A percentile compares a stretch with the other conserved stretches of the same genome.
Conservation (phyloP, 2,888 invertebrate genomes). For the Imbricaverruca yamaguchii region DNA sequence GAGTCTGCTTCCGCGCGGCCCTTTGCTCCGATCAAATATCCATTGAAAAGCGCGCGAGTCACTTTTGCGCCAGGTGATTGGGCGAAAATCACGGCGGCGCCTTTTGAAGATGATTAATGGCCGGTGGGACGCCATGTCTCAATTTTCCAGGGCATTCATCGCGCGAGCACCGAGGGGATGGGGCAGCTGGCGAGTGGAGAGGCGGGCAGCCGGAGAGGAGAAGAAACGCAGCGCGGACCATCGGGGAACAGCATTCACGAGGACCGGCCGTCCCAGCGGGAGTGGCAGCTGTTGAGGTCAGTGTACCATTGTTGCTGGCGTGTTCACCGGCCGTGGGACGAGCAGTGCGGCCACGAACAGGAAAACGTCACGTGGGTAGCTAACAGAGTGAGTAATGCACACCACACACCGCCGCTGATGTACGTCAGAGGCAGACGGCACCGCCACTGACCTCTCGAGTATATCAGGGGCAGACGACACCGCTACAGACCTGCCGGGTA, state of each 20-base stretch:
- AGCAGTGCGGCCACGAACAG: too few relatives aligned
- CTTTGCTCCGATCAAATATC: background rate
- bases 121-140: background rate
- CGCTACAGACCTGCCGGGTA: background rate
- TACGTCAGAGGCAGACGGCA: background rate
- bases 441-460: background rate
- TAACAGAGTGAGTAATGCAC: background rate
- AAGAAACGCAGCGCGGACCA: too few relatives aligned
- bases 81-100: background rate
- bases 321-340: too few relatives aligned
- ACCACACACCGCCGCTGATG: background rate
- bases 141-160: slow-evolving; percentile 7
- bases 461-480: background rate
- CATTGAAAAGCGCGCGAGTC: background rate
- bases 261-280: too few relatives aligned
- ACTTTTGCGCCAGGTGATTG: slow-evolving; percentile 4
- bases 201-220: too few relatives aligned
- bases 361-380: too few relatives aligned
- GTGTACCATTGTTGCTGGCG: too few relatives aligned
- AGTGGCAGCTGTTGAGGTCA: too few relatives aligned
- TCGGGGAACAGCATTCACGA: too few relatives aligned
- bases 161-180: background rate
- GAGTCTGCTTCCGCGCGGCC: background rate
- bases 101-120: slow-evolving; percentile 19
- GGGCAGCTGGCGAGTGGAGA: background rate